Percentiles rank a stretch among this genome's conserved stretches.
Evolutionary conservation across 2,797 vertebrate species (phyloP).

Genomic region (Limnodromus scolopaceus): DNA sequence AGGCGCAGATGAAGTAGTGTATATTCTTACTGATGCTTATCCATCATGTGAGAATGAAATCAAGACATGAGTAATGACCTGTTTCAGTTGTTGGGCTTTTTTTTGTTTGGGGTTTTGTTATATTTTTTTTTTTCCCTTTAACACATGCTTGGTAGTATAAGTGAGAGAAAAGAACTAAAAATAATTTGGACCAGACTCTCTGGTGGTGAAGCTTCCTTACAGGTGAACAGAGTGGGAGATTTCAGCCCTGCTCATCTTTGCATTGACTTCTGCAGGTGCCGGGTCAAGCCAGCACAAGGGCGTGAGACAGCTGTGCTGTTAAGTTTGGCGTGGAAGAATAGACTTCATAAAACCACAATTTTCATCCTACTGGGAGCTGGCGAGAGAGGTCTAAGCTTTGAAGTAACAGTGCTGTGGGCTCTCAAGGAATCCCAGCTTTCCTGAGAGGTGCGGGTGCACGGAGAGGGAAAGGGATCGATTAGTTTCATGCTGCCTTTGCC

Average conservation of each 20-base stretch:
- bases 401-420: neutral
- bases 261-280: neutral
- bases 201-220: neutral
- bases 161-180: slow-evolving; percentile 4
- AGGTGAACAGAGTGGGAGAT: neutral
- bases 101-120: neutral
- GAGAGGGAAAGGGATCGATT: neutral
- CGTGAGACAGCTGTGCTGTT: neutral
- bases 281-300: neutral
- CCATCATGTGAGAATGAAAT: slow-evolving; percentile 19
- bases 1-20: neutral
- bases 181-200: neutral
- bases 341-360: neutral
- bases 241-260: neutral
- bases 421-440: neutral
- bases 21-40: neutral
- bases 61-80: neutral
- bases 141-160: neutral
- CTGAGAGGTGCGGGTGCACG: neutral
- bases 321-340: neutral
- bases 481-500: neutral
- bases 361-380: neutral
- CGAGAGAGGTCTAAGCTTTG: neutral
- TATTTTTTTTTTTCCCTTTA: neutral
- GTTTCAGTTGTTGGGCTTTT: neutral